These are phyloP conservation scores for Liasis olivaceus DNA, from an alignment of 2,797 vertebrate genomes.

Conservation along the genomic window DNA sequence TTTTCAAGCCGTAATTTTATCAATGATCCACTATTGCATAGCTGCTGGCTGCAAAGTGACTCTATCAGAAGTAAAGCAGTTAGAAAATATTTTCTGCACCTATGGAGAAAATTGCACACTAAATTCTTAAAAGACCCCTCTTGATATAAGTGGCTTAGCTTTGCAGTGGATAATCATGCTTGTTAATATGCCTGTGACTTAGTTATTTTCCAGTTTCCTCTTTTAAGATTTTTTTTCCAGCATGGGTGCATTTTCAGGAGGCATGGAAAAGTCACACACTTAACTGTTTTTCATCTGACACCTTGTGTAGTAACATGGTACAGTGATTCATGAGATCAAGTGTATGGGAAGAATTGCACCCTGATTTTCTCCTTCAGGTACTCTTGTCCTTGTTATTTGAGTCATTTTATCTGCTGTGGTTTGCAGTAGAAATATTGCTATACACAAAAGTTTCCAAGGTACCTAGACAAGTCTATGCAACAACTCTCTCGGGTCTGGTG, in stretches of 20 bases:
- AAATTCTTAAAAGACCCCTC: conserved; percentile 37
- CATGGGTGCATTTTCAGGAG: conserved; percentile 22
- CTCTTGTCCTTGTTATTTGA: not conserved
- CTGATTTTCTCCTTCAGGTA: not conserved
- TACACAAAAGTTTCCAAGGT: not conserved
- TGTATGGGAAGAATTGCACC: not conserved
- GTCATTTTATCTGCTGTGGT: not conserved
- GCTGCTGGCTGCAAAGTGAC: not conserved
- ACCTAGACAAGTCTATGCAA: not conserved
- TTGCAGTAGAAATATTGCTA: not conserved
- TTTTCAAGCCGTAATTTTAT: conserved; percentile 59
- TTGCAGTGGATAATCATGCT: conserved; percentile 32
- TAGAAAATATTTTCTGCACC: conserved; percentile 40
- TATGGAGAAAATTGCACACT: conserved; percentile 49
- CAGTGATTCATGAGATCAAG: not conserved
- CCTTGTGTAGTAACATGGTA: not conserved
- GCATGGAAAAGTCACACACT: conserved; percentile 18
- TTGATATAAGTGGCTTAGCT: conserved; percentile 28
- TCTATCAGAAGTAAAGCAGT: conserved; percentile 51
- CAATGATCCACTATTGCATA: conserved; percentile 37
- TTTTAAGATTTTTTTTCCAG: conserved; percentile 28
- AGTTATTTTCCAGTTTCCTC: not conserved
- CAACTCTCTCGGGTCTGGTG: not conserved
- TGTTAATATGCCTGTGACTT: conserved; percentile 52
- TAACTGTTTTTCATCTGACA: conserved; percentile 24